These are phyloP conservation scores for Mythimna impura DNA, from an alignment of 2,888 invertebrate species.

Conservation along the genomic window DNA sequence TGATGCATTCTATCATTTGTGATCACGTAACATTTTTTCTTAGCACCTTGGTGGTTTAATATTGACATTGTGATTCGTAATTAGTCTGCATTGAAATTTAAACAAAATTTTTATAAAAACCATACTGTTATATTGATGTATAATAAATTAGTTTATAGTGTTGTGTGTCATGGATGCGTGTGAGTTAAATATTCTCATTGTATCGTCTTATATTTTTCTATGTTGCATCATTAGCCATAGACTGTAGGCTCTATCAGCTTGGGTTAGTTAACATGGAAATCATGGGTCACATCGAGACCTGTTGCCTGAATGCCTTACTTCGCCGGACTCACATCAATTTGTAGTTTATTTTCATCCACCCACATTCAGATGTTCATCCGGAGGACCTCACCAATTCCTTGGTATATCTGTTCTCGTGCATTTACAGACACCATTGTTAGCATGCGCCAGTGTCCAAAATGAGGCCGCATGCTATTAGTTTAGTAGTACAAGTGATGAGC, in stretches of 20 bases:
- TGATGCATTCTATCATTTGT: conserved; percentile 66
- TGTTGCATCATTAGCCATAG: conserved; percentile 42
- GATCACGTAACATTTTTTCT: conserved; percentile 60
- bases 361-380: conserved; percentile 5
- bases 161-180: conserved; percentile 72
- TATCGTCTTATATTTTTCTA: conserved; percentile 57
- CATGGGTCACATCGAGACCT: conserved; percentile 20
- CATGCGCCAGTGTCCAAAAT: conserved; percentile 28
- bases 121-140: conserved; percentile 83
- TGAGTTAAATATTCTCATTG: conserved; percentile 59
- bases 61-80: conserved; percentile 74
- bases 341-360: conserved; percentile 12
- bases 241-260: conserved; percentile 32
- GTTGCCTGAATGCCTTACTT: conserved; percentile 39
- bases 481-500: conserved; percentile 19
- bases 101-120: conserved; percentile 81
- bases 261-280: conserved; percentile 27
- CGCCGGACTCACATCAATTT: conserved; percentile 21
- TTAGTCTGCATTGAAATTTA: conserved; percentile 76
- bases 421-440: conserved; percentile 33
- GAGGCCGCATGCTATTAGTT: conserved; percentile 18
- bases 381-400: neutral
- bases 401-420: conserved; percentile 10
- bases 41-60: conserved; percentile 69
- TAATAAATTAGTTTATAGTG: conserved; percentile 76